Evolutionary conservation across 2,888 invertebrate species (phyloP), one percentile per base, ranked within the genome.

Genomic region (Camponotus fellah): DNA sequence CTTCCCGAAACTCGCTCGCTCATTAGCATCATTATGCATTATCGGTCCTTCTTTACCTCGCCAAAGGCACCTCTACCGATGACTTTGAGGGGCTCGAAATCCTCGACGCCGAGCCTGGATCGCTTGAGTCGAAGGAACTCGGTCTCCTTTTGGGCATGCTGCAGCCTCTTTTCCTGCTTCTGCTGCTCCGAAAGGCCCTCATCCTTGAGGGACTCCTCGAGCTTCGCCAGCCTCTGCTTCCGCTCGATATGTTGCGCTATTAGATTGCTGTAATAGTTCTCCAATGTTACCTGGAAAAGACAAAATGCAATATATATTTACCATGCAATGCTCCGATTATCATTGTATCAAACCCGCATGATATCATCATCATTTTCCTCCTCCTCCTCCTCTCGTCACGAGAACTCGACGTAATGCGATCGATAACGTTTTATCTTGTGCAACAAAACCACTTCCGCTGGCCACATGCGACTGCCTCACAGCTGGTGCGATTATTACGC

Each of bases 261-360:
- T 94, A 99, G 97, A 96, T 99, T 99, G 95, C 98, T 98, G 95
- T 99, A 99, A 96, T 99, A 99, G 96, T 99, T 99, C 96, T 99
- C 99, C 95, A 99, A 96, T 85, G 99, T 99, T 95, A 99, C 94
- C 94, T 94, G 89, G 53, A 80, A 79, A 84, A 83, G 85, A 75
- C 80, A 86, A 65, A 65, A 72, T 34, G 56, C 26, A 26, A 26
- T 26, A 26, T 26, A 26, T 26, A 26, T 26, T 26, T 37, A 66
- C 12, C 12, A 43, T 12, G 60, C 58, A 69, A 37, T 34, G 75
- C 21, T 32, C 21, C 21, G 37, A 71, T 79, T 79, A 79, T 79
- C 46, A 60, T 56, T 43, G 5, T 21, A 17, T 53, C 12, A 43
- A 69, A 9, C 79, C 49, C 37, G 43, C 14, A 32, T n/a, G 66